Base-by-base conservation (phyloP, 2,113 vertebrate genomes). In the Penelope pileata region DNA sequence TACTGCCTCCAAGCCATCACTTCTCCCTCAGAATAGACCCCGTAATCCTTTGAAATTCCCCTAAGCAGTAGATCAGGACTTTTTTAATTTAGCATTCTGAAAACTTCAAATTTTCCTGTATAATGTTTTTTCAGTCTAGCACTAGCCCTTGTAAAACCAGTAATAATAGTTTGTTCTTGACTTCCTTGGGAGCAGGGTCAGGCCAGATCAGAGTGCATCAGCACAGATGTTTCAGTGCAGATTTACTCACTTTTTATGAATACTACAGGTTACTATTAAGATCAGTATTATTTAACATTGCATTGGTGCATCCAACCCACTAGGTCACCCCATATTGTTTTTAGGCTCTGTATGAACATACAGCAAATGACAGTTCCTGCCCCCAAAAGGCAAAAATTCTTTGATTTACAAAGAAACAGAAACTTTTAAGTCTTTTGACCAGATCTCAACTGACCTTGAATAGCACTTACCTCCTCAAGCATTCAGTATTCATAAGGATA, bases 401-500 rank as follows among this genome's bases (percentile, higher is more conserved):
- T 83, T 69, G 72, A 53, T 74, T 91, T 51, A 64, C 69, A 84
- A 75, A 83, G 79, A 75, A 94, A 56, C 30, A 36, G 69, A 48
- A 95, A 95, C 69, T 93, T 93, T 79, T 86, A 83, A 83, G 73
- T 83, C 48, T 91, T 86, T 81, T 1, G 0, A 56, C 27, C 51
- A 83, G 76, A 88, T 84, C 91, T 78, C 91, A 90, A 88, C 54
- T 83, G 85, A 84, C 85, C 92, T 97, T 94, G 79, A 94, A 17
- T 66, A 82, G 62, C 63, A 84, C 63, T 89, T 80, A 54, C 40
- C 64, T 95, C 73, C 58, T 92, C 56, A 66, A 92, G 74, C 73
- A 92, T 92, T 94, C 92, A 64, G 64, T 92, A 95, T 96, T 93
- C 83, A 69, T 88, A 88, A 93, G 80, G 60, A 83, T 92, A 96